These are phyloP conservation scores for Lasiurus cinereus DNA, from an alignment of 2,113 vertebrate species.

Conservation along the genomic window DNA sequence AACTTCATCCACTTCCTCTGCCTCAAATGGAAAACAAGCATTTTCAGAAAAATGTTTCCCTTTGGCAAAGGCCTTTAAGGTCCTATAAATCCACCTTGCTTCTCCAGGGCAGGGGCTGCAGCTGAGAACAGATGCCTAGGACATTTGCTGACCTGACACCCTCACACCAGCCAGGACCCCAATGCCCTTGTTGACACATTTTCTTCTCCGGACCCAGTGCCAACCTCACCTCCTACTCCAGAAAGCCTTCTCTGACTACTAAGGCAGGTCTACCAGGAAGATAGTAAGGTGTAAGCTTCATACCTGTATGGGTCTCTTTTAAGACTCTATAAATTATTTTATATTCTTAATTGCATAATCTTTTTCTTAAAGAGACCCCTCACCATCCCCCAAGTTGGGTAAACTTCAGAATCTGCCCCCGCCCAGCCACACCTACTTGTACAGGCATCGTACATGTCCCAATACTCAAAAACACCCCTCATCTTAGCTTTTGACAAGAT, in stretches of 20 bases:
- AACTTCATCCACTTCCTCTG: neutral
- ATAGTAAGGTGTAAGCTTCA: neutral
- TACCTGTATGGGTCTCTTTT: neutral
- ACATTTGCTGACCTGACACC: neutral
- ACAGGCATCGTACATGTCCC: neutral
- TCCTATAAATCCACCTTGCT: neutral
- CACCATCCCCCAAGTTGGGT: neutral
- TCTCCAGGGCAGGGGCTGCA: neutral
- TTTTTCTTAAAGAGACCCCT: neutral
- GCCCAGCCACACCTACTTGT: neutral
- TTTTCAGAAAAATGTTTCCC: neutral
- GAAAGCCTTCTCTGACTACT: constrained; percentile 31
- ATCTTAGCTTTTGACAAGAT: neutral
- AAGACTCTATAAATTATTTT: neutral
- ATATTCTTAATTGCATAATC: neutral
- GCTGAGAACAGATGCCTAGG: neutral
- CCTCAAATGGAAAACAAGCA: neutral
- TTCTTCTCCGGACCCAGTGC: neutral
- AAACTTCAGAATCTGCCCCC: neutral
- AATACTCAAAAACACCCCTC: neutral
- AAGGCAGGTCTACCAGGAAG: neutral
- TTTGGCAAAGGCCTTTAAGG: neutral
- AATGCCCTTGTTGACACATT: neutral
- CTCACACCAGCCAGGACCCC: neutral
- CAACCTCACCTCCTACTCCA: neutral